These are phyloP conservation scores for Antheraea mylitta DNA, from an alignment of 1,140 invertebrate species.

Conservation along the genomic window DNA sequence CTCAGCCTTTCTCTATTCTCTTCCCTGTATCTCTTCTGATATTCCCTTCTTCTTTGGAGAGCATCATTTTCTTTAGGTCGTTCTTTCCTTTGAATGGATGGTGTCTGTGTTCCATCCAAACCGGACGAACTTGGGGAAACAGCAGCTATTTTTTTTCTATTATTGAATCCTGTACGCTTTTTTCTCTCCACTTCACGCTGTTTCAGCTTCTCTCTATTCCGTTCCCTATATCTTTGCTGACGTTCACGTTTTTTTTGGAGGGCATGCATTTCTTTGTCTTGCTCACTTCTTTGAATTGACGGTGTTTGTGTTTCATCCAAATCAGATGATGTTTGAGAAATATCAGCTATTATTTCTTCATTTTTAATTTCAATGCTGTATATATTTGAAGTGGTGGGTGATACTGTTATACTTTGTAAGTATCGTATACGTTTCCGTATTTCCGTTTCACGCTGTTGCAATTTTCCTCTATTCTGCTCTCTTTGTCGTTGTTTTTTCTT, in stretches of 20 bases:
- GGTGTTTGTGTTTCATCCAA: constrained; percentile 19
- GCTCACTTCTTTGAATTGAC: constrained; percentile 16
- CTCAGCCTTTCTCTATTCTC: constrained; percentile 16
- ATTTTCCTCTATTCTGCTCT: constrained; percentile 36
- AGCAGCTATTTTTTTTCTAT: constrained; percentile 23
- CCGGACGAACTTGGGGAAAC: constrained; percentile 15
- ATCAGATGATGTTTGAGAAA: constrained; percentile 20
- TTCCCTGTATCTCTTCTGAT: constrained; percentile 17
- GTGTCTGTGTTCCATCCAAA: constrained; percentile 17
- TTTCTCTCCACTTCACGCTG: no score
- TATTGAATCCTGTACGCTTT: constrained; percentile 19
- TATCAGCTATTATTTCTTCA: constrained; percentile 22
- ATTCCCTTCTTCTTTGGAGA: constrained; percentile 18
- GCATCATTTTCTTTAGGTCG: constrained; percentile 9
- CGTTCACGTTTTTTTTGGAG: constrained; percentile 17
- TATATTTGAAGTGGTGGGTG: constrained; percentile 25
- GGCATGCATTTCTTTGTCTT: constrained; percentile 10
- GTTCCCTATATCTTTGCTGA: neutral
- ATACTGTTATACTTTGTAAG: constrained; percentile 23
- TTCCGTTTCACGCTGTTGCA: constrained; percentile 33
- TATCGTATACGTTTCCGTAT: constrained; percentile 28
- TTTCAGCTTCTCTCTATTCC: no score
- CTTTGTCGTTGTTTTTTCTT: constrained; percentile 33
- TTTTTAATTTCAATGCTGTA: constrained; percentile 27
- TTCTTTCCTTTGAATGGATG: constrained; percentile 20